Evolutionary conservation across 2,113 vertebrate genomes (phyloP).

Genomic region (Megaptera novaeangliae): DNA sequence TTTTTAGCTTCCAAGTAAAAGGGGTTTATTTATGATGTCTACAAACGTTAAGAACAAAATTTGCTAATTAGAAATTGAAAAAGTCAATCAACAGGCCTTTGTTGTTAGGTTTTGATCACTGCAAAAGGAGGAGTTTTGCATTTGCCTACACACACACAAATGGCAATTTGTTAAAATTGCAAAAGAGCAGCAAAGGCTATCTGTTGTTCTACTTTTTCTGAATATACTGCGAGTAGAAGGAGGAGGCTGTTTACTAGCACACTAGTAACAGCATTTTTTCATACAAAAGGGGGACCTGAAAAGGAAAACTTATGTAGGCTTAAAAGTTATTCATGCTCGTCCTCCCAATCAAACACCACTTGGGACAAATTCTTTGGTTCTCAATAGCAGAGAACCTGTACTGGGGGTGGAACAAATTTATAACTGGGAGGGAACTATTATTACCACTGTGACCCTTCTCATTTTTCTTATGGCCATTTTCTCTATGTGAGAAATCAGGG

Average conservation of each 20-base stretch:
- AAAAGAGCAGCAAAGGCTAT: slow-evolving; percentile 53
- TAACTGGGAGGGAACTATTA: background rate
- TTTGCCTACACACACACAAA: slow-evolving; percentile 21
- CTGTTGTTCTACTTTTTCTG: background rate
- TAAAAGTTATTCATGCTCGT: background rate
- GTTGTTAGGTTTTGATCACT: slow-evolving; percentile 65
- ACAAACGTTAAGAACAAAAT: slow-evolving; percentile 70
- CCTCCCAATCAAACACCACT: background rate
- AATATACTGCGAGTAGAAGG: background rate
- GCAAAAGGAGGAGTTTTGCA: slow-evolving; percentile 43
- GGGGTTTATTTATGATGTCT: slow-evolving; percentile 44
- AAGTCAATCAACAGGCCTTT: slow-evolving; percentile 56
- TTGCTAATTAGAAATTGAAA: slow-evolving; percentile 72
- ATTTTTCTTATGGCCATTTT: background rate
- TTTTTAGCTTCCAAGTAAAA: slow-evolving; percentile 56
- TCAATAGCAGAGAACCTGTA: background rate
- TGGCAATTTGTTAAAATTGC: slow-evolving; percentile 49
- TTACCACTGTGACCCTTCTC: background rate
- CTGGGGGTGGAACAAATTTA: background rate
- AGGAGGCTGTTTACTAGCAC: background rate
- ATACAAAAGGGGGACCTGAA: slow-evolving; percentile 1
- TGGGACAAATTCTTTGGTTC: background rate
- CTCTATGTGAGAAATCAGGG: background rate
- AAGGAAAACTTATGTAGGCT: slow-evolving; percentile 3
- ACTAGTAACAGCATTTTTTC: background rate